These are phyloP conservation scores for Dromaius novaehollandiae DNA, from an alignment of 2,113 vertebrate species.

Conservation along the genomic window DNA sequence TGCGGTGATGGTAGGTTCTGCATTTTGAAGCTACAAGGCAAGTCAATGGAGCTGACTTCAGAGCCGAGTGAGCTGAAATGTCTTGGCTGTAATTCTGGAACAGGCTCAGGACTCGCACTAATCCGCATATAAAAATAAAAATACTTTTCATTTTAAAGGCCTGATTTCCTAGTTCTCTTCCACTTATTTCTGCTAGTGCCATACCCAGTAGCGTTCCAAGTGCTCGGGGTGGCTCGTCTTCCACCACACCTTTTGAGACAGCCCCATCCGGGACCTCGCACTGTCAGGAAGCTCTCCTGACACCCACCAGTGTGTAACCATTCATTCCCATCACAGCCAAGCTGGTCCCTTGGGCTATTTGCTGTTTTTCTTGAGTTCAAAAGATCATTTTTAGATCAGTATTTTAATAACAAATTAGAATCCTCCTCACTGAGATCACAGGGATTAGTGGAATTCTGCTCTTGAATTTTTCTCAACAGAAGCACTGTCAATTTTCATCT, in stretches of 20 bases:
- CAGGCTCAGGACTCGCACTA: background rate
- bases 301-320: background rate
- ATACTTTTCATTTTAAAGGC: background rate
- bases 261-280: background rate
- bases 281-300: background rate
- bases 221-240: background rate
- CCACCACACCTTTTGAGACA: fast-evolving
- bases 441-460: background rate
- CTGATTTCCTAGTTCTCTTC: background rate
- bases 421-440: background rate
- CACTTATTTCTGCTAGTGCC: background rate
- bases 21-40: background rate
- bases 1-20: background rate
- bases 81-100: background rate
- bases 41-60: background rate
- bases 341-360: background rate
- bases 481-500: background rate
- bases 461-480: background rate
- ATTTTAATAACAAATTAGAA: background rate
- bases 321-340: background rate
- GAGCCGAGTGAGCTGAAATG: background rate
- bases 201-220: background rate
- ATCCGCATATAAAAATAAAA: background rate
- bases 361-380: background rate
- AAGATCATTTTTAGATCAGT: background rate